Percentiles rank a stretch among this genome's conserved stretches.
Conservation (phyloP, 2,888 invertebrate genomes). For the Crioceris asparagi region DNA sequence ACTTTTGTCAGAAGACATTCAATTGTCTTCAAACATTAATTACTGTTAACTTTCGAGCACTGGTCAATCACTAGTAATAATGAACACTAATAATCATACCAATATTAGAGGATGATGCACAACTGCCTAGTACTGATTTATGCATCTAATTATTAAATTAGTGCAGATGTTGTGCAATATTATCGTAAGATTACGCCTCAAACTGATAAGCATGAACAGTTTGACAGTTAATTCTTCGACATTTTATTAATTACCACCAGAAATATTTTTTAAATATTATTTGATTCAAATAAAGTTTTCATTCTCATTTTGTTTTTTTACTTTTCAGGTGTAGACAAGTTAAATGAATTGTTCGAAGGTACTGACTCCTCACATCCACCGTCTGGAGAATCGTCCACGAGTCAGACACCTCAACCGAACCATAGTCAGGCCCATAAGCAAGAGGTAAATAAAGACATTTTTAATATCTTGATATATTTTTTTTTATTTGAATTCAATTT, state of each 20-base stretch:
- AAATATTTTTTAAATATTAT: neutral
- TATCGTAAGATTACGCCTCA: conserved; percentile 7
- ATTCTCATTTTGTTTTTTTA: conserved; percentile 17
- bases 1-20: too few relatives aligned
- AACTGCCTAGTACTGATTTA: conserved; percentile 6
- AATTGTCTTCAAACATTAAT: too few relatives aligned
- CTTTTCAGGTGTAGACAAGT: conserved; percentile 33
- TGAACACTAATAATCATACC: too few relatives aligned
- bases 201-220: conserved; percentile 2
- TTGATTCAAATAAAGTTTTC: conserved; percentile 6
- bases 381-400: conserved; percentile 40
- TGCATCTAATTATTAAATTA: conserved; percentile 2
- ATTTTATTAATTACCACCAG: neutral
- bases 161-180: conserved; percentile 5
- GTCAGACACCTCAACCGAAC: conserved; percentile 40
- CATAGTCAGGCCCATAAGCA: conserved; percentile 25
- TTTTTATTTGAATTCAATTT: too few relatives aligned
- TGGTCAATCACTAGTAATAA: too few relatives aligned
- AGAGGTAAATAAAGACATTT: too few relatives aligned
- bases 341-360: conserved; percentile 35
- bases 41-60: too few relatives aligned
- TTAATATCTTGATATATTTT: neutral
- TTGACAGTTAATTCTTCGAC: conserved; percentile 9
- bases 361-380: conserved; percentile 36
- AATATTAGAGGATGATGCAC: neutral